Evolutionary conservation across 2,797 vertebrate species (phyloP), one percentile per base, ranked within the genome.

Genomic region (Oceanodroma leucorhoa): DNA sequence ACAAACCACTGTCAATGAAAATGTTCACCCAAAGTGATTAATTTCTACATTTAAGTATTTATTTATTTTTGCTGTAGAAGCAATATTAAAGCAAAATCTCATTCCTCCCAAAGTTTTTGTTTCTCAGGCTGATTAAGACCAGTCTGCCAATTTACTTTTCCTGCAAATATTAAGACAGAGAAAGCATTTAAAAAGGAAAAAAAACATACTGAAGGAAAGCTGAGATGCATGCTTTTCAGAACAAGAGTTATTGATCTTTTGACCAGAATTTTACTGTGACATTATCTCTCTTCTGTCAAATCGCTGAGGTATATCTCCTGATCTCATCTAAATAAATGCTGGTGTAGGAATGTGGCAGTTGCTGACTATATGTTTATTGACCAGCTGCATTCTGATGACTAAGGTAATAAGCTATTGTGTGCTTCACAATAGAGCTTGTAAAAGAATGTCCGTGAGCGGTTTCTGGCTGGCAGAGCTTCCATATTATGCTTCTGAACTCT

Each of bases 301-400:
- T 10, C 34, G 21, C 65, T 60, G 79, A 89, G 41, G 21, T 73
- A 5, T 58, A 17, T 72, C 38, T 89, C 71, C 64, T 83, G 53
- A 64, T 46, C 58, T 83, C 27, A 14, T 78, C 64, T 81, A 67
- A 86, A 83, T 79, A 85, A 89, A 83, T 78, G 38, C 13, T 90
- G 82, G 36, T 58, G 29, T 40, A 51, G 51, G 62, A 83, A 85
- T 66, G 57, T 4, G 1, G 21, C 54, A 23, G 50, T 58, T 90
- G 79, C 76, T 93, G 92, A 89, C 72, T 51, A 34, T 72, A 86
- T 12, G 3, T 86, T 89, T 86, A 88, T 92, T 91, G 94, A 72
- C 61, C 76, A 69, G 36, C 72, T 58, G 26, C 69, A 55, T 86
- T 81, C 65, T 96, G 89, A 87, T 96, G 89, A 89, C 84, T 83